These are phyloP conservation scores for Cisticola juncidis DNA, from an alignment of 2,113 vertebrate genomes.

Conservation along the genomic window DNA sequence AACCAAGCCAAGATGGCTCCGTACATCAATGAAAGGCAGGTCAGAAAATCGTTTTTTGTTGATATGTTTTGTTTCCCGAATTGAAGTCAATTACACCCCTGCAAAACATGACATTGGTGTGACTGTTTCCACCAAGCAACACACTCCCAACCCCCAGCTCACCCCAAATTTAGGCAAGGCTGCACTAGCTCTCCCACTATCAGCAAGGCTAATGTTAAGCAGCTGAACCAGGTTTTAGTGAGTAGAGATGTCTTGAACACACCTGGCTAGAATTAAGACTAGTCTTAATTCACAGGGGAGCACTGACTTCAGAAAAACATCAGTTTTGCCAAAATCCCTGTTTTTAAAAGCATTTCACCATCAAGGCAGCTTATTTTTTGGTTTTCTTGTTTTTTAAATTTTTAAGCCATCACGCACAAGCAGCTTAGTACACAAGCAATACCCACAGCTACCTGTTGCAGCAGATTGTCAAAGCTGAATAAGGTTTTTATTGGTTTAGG, in stretches of 20 bases:
- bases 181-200: neutral
- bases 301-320: neutral
- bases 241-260: neutral
- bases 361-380: neutral
- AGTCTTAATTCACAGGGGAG: neutral
- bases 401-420: neutral
- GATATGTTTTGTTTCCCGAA: neutral
- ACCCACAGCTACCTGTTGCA: neutral
- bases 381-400: neutral
- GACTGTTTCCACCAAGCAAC: neutral
- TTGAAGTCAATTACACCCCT: neutral
- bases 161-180: neutral
- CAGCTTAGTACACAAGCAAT: neutral
- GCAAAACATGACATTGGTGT: fast-evolving
- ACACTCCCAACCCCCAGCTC: neutral
- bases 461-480: neutral
- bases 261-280: neutral
- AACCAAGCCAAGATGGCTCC: neutral
- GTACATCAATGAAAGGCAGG: neutral
- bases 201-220: neutral
- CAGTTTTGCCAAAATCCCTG: fast-evolving
- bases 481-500: neutral
- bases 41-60: neutral
- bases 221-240: neutral
- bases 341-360: neutral